Base-by-base conservation (phyloP, 2,888 invertebrate species). In the Lissonota sp. region DNA sequence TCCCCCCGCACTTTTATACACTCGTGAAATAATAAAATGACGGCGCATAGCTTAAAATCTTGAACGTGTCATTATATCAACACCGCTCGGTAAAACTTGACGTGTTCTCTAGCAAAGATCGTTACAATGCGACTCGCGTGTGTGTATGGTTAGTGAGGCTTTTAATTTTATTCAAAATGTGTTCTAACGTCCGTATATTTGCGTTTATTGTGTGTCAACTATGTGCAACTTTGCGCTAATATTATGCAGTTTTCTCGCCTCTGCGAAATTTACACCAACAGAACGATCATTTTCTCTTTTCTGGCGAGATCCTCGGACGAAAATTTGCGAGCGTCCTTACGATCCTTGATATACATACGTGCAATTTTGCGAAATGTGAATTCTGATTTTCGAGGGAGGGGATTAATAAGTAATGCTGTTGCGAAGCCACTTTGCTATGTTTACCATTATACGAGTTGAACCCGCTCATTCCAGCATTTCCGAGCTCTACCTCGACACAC, bases 101-200 rank as follows among this genome's bases (percentile, higher is more conserved):
- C 71, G 58, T 66, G 64, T 26, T 26, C 66, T 64, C 46, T 40
- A 42, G 39, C 64, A 51, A 1, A 39, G 69, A 79, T 74, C 73
- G 79, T 79, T 73, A 63, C 49, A 63, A 12, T 69, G 51, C 26
- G 26, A 26, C 1, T 26, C 26, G 3, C 26, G 3, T 26, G 26
- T 26, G 26, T 26, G 3, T 26, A 3, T 53, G 49, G n/a, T n/a
- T n/a, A 42, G 46, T 49, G 39, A 49, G 71, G 49, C 72, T 76
- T 72, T 72, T 72, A 76, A 76, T 80, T 76, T 76, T 37, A 72
- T 67, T 76, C 63, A 67, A 76, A 72, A 76, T 76, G 64, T 63
- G 3, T 26, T 26, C 26, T 26, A 26, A 44, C 57, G 55, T 64
- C 64, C 46, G 55, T 64, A 67, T 76, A 76, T 76, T 58, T 75